These are phyloP conservation scores for Ctenomys sociabilis DNA, from an alignment of 2,113 vertebrate genomes.

Conservation along the genomic window DNA sequence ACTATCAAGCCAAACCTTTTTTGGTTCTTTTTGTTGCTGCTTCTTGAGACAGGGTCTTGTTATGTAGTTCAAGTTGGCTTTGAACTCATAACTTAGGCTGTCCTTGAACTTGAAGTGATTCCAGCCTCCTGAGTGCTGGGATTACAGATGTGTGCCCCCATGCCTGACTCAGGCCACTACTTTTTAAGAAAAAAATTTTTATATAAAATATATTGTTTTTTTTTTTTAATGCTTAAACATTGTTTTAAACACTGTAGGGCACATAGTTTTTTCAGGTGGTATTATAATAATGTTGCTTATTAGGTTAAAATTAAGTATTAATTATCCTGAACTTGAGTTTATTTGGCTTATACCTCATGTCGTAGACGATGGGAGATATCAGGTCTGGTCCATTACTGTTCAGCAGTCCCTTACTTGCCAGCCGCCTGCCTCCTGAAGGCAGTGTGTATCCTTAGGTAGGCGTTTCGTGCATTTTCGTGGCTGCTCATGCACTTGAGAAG, in stretches of 20 bases:
- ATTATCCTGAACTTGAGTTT: neutral
- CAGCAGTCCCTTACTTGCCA: neutral
- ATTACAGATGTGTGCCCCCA: neutral
- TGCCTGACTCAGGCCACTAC: neutral
- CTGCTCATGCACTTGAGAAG: neutral
- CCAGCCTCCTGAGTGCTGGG: neutral
- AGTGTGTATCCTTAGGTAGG: neutral
- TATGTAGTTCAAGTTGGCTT: neutral
- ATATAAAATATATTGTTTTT: constrained; percentile 4
- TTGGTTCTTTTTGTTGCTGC: neutral
- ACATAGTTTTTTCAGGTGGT: neutral
- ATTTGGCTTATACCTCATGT: neutral
- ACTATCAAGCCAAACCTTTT: neutral
- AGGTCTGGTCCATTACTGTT: neutral
- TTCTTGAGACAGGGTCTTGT: neutral
- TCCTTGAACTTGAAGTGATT: neutral
- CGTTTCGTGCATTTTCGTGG: neutral
- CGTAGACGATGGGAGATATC: neutral
- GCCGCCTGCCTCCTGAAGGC: neutral
- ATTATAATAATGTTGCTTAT: neutral
- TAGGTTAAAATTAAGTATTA: neutral
- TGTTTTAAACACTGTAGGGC: neutral
- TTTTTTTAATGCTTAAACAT: constrained; percentile 46
- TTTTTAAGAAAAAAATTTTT: constrained; percentile 16
- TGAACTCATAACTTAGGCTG: neutral